Evolutionary conservation across 1,140 invertebrate species (phyloP), one percentile per base, ranked within the genome.

Genomic region (Tachypleus tridentatus): DNA sequence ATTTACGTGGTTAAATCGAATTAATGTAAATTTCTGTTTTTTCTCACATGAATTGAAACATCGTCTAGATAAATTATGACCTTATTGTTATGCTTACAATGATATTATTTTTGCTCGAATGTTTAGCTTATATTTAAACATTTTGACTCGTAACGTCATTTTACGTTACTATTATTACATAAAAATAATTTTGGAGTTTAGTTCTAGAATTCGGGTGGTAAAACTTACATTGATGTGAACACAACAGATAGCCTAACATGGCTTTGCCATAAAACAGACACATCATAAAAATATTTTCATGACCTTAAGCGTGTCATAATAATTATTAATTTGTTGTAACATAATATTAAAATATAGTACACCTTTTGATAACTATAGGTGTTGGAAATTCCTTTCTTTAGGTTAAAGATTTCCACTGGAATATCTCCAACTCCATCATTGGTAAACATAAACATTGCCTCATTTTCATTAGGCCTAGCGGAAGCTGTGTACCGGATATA

Each of bases 381-480:
- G 52, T 67, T 64, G 5, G 59, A 60, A 51, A 63, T 57, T 49
- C 63, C 64, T 77, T 74, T 29, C 66, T 70, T 75, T 51, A 78
- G 77, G 50, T 77, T 72, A 3, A 76, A 71, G 47, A 76, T 75
- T 58, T 76, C 75, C 10, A 80, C 67, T 51, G 78, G 78, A 52
- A 76, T 73, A 58, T 75, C 70, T 61, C 75, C 76, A 65, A 78
- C 79, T 8, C 76, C 75, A 59, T 74, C 64, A 9, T 73, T 72
- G 0, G 73, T 74, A 69, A 80, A 74, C 47, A 71, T 64, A 67
- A 76, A 76, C 52, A 73, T 73, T 49, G 71, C 71, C 49, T 67
- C 68, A 51, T 70, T 69, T 4, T 70, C 68, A 64, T 74, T 73
- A 48, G 73, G 70, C n/a, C 72, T 69, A 3, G 73, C 73, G 0